Percentiles rank a stretch among this genome's conserved stretches.
phyloP scores from a whole-genome alignment of 2,888 invertebrate genomes.

The Arctia plantaginis region DNA sequence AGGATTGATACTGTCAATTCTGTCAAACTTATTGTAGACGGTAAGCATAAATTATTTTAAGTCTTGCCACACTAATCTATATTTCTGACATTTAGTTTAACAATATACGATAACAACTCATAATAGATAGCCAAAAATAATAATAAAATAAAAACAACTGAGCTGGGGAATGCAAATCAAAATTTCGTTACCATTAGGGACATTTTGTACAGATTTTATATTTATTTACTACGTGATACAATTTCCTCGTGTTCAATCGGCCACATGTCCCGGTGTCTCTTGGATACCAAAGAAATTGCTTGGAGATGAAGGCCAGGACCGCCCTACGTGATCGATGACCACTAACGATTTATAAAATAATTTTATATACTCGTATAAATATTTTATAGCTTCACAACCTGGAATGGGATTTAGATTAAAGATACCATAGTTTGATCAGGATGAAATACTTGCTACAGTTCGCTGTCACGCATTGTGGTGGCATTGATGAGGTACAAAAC shows the following conservation, averaged over 20 bases:
- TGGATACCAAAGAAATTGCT: slow-evolving; percentile 57
- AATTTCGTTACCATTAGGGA: slow-evolving; percentile 36
- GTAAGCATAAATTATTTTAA: background rate
- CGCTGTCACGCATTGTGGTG: too few species aligned
- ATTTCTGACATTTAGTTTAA: background rate
- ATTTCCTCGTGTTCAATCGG: slow-evolving; percentile 53
- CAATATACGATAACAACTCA: background rate
- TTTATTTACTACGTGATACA: slow-evolving; percentile 63
- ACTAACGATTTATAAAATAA: slow-evolving; percentile 64
- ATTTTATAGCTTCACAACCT: slow-evolving; percentile 53
- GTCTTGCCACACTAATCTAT: background rate
- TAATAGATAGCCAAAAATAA: background rate
- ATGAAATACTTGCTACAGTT: too few species aligned
- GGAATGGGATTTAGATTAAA: slow-evolving; percentile 37
- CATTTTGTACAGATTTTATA: slow-evolving; percentile 54
- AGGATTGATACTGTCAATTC: slow-evolving; percentile 41
- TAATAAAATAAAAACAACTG: slow-evolving; percentile 1
- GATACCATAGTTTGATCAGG: background rate
- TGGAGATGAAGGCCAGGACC: slow-evolving; percentile 58
- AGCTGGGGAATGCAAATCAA: slow-evolving; percentile 12
- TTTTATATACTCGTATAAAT: too few species aligned
- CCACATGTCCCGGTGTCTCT: slow-evolving; percentile 58
- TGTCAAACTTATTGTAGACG: slow-evolving; percentile 11
- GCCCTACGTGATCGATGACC: slow-evolving; percentile 66
- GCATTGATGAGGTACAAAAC: too few species aligned